phyloP scores from a whole-genome alignment of 2,113 vertebrate species.

The Elgaria multicarinata region DNA sequence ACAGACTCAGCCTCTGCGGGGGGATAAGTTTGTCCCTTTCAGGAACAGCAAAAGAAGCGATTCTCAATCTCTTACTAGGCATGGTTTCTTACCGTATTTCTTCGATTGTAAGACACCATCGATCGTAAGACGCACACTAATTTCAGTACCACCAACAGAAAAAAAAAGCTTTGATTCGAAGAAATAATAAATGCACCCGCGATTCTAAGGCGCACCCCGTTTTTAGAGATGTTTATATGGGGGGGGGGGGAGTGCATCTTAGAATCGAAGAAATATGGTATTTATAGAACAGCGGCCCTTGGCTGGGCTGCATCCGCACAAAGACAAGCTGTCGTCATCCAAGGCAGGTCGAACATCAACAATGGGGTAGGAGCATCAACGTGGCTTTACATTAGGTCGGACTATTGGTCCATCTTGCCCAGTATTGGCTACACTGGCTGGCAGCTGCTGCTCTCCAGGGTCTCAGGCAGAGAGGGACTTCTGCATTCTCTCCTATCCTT shows the following conservation, averaged over 20 bases:
- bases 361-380: neutral
- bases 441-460: neutral
- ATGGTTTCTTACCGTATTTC: neutral
- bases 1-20: slow-evolving; percentile 21
- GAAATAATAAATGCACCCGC: too few relatives aligned
- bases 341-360: neutral
- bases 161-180: too few relatives aligned
- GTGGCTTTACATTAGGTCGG: too few relatives aligned
- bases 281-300: neutral
- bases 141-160: too few relatives aligned
- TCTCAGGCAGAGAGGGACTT: neutral
- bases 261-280: too few relatives aligned
- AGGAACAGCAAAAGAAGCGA: slow-evolving; percentile 7
- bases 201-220: too few relatives aligned
- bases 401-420: too few relatives aligned
- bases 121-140: too few relatives aligned
- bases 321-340: neutral
- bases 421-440: neutral
- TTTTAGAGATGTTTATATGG: too few relatives aligned
- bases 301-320: neutral
- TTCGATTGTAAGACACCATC: too few relatives aligned
- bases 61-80: fast-evolving
- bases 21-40: slow-evolving; percentile 39
- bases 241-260: too few relatives aligned
- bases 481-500: too few relatives aligned